phyloP scores from a whole-genome alignment of 2,888 invertebrate genomes.

The Gandaritis pyraliata region DNA sequence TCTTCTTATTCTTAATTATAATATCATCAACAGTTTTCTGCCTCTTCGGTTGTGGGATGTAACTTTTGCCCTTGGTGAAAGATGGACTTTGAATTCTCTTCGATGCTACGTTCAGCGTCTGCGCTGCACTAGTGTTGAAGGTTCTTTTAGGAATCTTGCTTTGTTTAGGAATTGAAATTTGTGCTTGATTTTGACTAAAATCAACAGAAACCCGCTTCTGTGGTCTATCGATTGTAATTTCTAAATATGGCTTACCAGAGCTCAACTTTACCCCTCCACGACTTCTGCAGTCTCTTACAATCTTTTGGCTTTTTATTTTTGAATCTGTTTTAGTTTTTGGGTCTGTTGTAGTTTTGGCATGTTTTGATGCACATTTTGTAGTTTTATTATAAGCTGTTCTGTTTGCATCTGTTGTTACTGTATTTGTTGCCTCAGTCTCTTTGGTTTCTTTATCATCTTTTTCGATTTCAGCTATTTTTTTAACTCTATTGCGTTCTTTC shows the following conservation, averaged over 20 bases:
- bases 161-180: constrained; percentile 34
- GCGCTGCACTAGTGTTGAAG: constrained; percentile 31
- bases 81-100: constrained; percentile 6
- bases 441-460: constrained; percentile 17
- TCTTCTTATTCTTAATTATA: constrained; percentile 29
- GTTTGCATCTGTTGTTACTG: neutral
- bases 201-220: constrained; percentile 41
- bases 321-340: constrained; percentile 7
- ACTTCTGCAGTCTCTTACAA: constrained; percentile 14
- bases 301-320: constrained; percentile 11
- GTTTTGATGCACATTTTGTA: neutral
- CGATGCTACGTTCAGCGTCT: constrained; percentile 13
- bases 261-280: constrained; percentile 29
- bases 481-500: constrained; percentile 8
- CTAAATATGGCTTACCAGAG: constrained; percentile 44
- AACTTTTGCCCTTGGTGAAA: constrained; percentile 36
- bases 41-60: constrained; percentile 52
- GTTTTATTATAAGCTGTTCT: constrained; percentile 4
- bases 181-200: constrained; percentile 18
- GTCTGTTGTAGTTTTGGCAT: neutral
- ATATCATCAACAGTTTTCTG: constrained; percentile 51
- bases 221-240: constrained; percentile 56
- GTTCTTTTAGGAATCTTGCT: constrained; percentile 58
- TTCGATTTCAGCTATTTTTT: constrained; percentile 8
- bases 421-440: neutral